Conservation (phyloP, 2,888 invertebrate genomes). For the Zaprionus bogoriensis region DNA sequence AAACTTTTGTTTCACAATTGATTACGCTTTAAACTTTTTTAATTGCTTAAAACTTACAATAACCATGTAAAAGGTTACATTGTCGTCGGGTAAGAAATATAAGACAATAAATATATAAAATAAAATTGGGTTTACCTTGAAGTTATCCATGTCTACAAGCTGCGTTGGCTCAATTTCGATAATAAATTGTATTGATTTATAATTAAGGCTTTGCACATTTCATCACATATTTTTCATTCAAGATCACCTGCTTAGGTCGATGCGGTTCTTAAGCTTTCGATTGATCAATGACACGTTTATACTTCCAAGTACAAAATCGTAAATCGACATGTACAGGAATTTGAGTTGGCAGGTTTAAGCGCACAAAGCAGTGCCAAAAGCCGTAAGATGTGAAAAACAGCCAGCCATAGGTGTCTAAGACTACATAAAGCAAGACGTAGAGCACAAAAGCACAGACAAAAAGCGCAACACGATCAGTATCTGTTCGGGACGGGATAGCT, state of each 20-base stretch:
- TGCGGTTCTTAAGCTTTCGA: neutral
- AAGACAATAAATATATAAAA: neutral
- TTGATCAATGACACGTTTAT: neutral
- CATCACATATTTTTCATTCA: slow-evolving; percentile 2
- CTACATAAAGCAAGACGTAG: slow-evolving; percentile 61
- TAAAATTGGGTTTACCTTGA: slow-evolving; percentile 49
- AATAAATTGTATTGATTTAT: slow-evolving; percentile 41
- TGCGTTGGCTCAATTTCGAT: slow-evolving; percentile 43
- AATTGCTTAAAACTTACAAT: no score
- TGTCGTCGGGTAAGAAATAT: no score
- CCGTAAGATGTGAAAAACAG: no score
- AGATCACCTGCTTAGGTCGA: neutral
- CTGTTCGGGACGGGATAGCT: slow-evolving; percentile 1
- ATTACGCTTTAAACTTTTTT: no score
- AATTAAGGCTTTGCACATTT: slow-evolving; percentile 1
- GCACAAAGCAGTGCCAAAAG: no score
- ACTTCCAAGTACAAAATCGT: no score
- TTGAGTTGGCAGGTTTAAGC: no score
- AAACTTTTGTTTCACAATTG: no score
- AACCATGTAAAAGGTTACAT: no score
- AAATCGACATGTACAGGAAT: no score
- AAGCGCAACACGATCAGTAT: slow-evolving; percentile 68
- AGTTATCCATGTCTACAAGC: slow-evolving; percentile 61
- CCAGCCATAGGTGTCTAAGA: no score
- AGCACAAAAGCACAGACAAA: slow-evolving; percentile 71